Percentiles rank a stretch among this genome's conserved stretches.
phyloP scores from a whole-genome alignment of 2,797 vertebrate genomes.

The Acrossocheilus fasciatus region DNA sequence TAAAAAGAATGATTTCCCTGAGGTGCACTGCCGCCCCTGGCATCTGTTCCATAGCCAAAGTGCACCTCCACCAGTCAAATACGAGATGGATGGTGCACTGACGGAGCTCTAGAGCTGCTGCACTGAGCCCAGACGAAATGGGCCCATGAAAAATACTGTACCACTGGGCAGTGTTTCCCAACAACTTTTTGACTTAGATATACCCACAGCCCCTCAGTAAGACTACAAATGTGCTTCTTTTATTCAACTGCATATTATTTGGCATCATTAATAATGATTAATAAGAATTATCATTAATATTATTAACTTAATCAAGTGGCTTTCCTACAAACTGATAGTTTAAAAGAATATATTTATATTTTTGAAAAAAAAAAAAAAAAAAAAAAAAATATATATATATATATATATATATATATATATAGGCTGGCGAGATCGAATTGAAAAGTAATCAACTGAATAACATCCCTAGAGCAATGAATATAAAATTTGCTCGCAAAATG shows the following conservation, averaged over 20 bases:
- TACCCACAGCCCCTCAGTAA: not conserved
- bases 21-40: conserved; percentile 68
- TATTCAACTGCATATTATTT: not conserved
- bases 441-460: conserved; percentile 37
- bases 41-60: conserved; percentile 70
- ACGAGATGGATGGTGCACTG: conserved; percentile 60
- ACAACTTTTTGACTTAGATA: not conserved
- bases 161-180: conserved; percentile 25
- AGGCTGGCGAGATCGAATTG: not conserved
- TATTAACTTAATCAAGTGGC: too few species aligned
- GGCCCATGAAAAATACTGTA: conserved; percentile 34
- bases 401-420: not conserved
- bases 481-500: conserved; percentile 27
- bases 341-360: not conserved
- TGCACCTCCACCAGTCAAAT: conserved; percentile 61
- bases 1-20: conserved; percentile 78
- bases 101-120: conserved; percentile 17
- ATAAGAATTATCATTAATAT: not conserved
- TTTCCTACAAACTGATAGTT: too few species aligned
- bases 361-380: too few species aligned
- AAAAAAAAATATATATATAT: too few species aligned
- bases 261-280: too few species aligned
- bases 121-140: conserved; percentile 38
- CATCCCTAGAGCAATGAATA: not conserved
- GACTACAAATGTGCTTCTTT: not conserved